Evolutionary conservation across 2,113 vertebrate species (phyloP).

Genomic region (Varanus komodoensis): DNA sequence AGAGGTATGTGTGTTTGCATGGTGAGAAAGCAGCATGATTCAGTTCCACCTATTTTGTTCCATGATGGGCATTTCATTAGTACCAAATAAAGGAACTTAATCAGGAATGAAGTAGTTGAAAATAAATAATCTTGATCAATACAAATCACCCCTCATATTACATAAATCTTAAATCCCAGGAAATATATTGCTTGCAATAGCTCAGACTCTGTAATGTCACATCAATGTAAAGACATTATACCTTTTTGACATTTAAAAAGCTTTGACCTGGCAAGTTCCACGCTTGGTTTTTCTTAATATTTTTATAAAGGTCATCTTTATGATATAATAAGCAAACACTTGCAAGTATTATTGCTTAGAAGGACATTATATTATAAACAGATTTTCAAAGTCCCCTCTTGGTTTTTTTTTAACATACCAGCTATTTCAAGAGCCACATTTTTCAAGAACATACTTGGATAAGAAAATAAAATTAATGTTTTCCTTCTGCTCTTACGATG

Average conservation of each 20-base stretch:
- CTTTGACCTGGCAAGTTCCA: constrained; percentile 71
- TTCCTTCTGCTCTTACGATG: constrained; percentile 58
- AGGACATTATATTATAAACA: constrained; percentile 64
- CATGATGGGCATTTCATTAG: background rate
- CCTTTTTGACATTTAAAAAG: constrained; percentile 74
- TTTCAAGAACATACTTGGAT: constrained; percentile 57
- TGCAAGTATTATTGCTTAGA: constrained; percentile 77
- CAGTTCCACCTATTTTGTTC: background rate
- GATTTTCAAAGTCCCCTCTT: constrained; percentile 57
- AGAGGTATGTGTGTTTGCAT: background rate
- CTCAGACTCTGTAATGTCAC: constrained; percentile 56
- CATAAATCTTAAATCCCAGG: constrained; percentile 3
- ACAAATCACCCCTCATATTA: background rate
- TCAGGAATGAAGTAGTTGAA: background rate
- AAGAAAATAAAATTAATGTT: constrained; percentile 44
- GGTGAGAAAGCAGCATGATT: background rate
- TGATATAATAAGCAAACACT: constrained; percentile 76
- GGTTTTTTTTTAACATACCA: constrained; percentile 42
- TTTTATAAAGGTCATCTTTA: constrained; percentile 79
- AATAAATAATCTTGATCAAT: background rate
- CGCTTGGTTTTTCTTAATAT: constrained; percentile 72
- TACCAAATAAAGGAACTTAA: background rate
- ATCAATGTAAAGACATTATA: constrained; percentile 70
- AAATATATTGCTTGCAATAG: constrained; percentile 38
- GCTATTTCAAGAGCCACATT: constrained; percentile 60